Evolutionary conservation across 2,797 vertebrate genomes (phyloP).

Genomic region (Epinephelus malabaricus): DNA sequence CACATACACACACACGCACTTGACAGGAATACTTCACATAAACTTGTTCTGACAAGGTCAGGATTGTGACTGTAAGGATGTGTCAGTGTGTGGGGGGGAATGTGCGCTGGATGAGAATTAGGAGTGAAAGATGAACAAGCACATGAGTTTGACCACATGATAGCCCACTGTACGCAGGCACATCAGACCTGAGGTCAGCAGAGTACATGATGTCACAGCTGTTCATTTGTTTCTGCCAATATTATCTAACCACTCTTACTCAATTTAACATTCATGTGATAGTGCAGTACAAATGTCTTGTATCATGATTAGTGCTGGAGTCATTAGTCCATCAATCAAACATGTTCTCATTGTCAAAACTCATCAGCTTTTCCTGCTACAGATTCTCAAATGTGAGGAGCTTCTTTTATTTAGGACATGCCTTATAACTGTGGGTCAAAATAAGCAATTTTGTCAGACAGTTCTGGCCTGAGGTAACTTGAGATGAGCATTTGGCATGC

Average conservation of each 20-base stretch:
- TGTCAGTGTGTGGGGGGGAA: constrained; percentile 53
- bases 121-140: constrained; percentile 61
- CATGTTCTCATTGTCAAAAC: background rate
- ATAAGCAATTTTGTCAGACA: background rate
- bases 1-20: constrained; percentile 24
- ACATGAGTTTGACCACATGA: constrained; percentile 42
- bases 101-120: constrained; percentile 50
- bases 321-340: background rate
- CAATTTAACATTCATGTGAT: background rate
- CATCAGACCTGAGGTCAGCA: constrained; percentile 39
- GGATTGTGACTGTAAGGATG: constrained; percentile 60
- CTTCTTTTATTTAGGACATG: background rate
- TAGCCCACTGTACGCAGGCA: constrained; percentile 28
- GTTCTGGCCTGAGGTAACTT: background rate
- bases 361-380: background rate
- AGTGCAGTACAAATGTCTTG: background rate
- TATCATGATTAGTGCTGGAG: background rate
- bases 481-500: background rate
- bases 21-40: constrained; percentile 33
- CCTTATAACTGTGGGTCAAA: background rate
- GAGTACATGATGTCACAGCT: constrained; percentile 34
- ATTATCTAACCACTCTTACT: constrained; percentile 6
- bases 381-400: background rate
- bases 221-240: constrained; percentile 18
- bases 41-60: constrained; percentile 73